A percentile compares a stretch with the other conserved stretches of the same genome.
phyloP scores from a whole-genome alignment of 1,140 invertebrate genomes.

The Leptinotarsa lineolata region DNA sequence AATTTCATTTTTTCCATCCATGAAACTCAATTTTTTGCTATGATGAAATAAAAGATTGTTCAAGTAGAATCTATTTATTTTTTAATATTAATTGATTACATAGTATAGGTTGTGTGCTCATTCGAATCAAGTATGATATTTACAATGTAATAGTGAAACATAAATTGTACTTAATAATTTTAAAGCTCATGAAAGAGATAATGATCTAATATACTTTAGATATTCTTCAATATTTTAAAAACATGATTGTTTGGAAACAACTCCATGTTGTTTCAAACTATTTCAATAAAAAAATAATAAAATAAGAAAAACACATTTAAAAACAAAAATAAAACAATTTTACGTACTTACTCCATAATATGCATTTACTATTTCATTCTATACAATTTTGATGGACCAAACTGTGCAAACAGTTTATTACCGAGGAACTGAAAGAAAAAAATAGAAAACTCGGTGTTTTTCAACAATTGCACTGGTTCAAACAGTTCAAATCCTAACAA shows the following conservation, averaged over 20 bases:
- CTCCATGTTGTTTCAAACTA: constrained; percentile 12
- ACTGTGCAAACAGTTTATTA: constrained; percentile 39
- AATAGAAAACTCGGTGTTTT: constrained; percentile 2
- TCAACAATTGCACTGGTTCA: constrained; percentile 35
- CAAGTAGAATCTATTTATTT: constrained; percentile 57
- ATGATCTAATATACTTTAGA: constrained; percentile 34
- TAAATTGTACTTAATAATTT: constrained; percentile 56
- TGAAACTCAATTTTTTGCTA: too few relatives aligned
- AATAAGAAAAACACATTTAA: constrained; percentile 35
- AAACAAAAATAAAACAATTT: constrained; percentile 39
- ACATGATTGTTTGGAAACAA: constrained; percentile 23
- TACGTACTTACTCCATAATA: constrained; percentile 34
- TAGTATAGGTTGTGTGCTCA: constrained; percentile 56
- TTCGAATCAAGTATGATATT: constrained; percentile 57
- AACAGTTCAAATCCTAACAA: constrained; percentile 48
- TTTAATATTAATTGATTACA: constrained; percentile 58
- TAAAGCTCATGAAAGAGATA: constrained; percentile 49
- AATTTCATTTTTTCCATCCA: too few relatives aligned
- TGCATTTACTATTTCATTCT: constrained; percentile 41
- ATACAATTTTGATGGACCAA: constrained; percentile 41
- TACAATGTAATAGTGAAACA: constrained; percentile 57
- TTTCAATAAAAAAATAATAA: constrained; percentile 23
- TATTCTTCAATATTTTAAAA: constrained; percentile 32
- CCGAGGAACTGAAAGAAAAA: constrained; percentile 19
- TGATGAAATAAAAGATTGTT: too few relatives aligned